Evolutionary conservation across 2,113 vertebrate genomes (phyloP), one percentile per base, ranked within the genome.

Genomic region (Nycticryphes semicollaris): DNA sequence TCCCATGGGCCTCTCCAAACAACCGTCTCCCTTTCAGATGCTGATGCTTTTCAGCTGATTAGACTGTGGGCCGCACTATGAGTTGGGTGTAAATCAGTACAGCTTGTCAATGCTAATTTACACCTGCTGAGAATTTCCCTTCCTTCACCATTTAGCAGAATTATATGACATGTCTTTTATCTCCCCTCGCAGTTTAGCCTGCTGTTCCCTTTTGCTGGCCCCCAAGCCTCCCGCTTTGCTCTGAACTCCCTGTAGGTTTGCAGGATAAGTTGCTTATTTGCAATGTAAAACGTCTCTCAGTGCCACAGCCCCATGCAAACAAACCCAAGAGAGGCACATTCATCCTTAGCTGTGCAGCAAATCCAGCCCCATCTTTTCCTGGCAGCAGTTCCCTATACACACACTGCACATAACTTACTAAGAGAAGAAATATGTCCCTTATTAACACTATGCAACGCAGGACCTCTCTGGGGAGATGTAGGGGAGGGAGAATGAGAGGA

Each of bases 191-290:
- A 89, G 91, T 93, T 96, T 96, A 94, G 89, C 86, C 67, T 79
- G 66, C 68, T 2, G 4, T 79, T 87, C 75, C 87, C 90, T 69
- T 5, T 57, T 84, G 35, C 57, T 16, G 84, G 95, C 92, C 88
- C 56, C 88, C 1, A 0, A 81, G 77, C 87, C 89, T 95, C 68
- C 77, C 33, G 25, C 76, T 93, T 95, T 91, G 85, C 94, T 92
- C 73, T 60, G n/a, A 93, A 70, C 80, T 91, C 93, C 93, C 84
- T 24, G 67, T 66, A 87, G 84, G 89, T 90, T 80, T 87, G 73
- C 54, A 86, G 87, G 81, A 33, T 90, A 95, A 94, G 81, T 96
- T 80, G 76, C 89, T 89, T 95, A 96, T 95, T 95, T 96, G 95
- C 87, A 97, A 94, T 97, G 86, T 95, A 95, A 96, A 95, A 56